These are phyloP conservation scores for Carapus acus DNA, from an alignment of 2,797 vertebrate genomes.

Conservation along the genomic window DNA sequence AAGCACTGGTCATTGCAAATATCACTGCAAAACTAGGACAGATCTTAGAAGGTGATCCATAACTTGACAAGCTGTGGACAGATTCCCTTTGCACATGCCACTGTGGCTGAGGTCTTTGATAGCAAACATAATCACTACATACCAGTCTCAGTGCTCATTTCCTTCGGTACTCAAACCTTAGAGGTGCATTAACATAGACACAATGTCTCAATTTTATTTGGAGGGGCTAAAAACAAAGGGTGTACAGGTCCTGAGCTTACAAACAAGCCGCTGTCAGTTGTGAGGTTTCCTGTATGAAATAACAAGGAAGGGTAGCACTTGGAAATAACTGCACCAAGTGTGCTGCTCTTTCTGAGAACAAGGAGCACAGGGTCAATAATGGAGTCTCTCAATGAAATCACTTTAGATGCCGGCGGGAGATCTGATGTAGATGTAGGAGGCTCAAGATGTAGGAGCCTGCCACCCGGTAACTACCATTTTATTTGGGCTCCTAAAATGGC, in stretches of 20 bases:
- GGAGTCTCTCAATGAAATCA: slow-evolving; percentile 46
- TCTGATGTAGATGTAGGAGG: slow-evolving; percentile 33
- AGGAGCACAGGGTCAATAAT: slow-evolving; percentile 38
- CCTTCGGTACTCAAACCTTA: slow-evolving; percentile 30
- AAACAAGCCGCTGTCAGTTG: slow-evolving; percentile 11
- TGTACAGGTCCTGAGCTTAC: slow-evolving; percentile 29
- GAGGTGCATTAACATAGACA: slow-evolving; percentile 2
- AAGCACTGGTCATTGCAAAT: slow-evolving; percentile 33
- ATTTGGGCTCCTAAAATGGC: too few relatives aligned
- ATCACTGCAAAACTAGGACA: slow-evolving; percentile 30
- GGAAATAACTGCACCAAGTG: slow-evolving; percentile 39
- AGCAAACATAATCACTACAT: slow-evolving; percentile 44
- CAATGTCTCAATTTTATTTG: slow-evolving; percentile 14
- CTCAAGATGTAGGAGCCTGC: slow-evolving; percentile 23
- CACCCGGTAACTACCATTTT: slow-evolving; percentile 20
- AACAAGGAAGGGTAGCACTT: slow-evolving; percentile 19
- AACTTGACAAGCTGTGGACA: slow-evolving; percentile 39
- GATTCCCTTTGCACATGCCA: slow-evolving; percentile 39
- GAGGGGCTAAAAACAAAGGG: slow-evolving; percentile 1
- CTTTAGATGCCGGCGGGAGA: slow-evolving; percentile 50
- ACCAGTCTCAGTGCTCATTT: slow-evolving; percentile 39
- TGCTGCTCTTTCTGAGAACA: slow-evolving; percentile 23
- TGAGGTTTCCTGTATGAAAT: neutral
- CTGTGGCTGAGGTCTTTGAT: slow-evolving; percentile 27
- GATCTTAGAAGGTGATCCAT: slow-evolving; percentile 33